phyloP scores from a whole-genome alignment of 2,797 vertebrate species.

The Cetoscarus ocellatus region DNA sequence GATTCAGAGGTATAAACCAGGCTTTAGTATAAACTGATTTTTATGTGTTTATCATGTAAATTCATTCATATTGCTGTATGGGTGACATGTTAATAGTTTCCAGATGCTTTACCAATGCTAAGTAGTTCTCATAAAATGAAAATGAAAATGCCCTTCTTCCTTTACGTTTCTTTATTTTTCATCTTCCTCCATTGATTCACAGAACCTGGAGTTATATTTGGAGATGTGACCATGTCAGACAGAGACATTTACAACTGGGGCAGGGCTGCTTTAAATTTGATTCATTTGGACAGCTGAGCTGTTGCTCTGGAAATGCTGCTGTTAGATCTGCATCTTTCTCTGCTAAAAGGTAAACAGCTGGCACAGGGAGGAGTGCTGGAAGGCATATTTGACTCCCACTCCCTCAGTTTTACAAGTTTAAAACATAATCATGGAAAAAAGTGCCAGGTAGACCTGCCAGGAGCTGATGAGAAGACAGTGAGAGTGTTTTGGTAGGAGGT shows the following conservation, averaged over 20 bases:
- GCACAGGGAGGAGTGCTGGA: slow-evolving; percentile 28
- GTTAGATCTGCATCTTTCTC: slow-evolving; percentile 44
- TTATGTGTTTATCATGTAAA: too few relatives aligned
- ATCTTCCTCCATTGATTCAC: slow-evolving; percentile 67
- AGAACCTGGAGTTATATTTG: slow-evolving; percentile 73
- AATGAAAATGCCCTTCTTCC: slow-evolving; percentile 28
- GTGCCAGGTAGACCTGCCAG: not conserved
- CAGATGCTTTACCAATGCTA: too few relatives aligned
- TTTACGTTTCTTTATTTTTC: slow-evolving; percentile 32
- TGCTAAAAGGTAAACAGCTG: slow-evolving; percentile 61
- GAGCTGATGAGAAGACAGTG: not conserved
- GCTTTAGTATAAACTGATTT: too few relatives aligned
- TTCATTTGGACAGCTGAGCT: slow-evolving; percentile 73
- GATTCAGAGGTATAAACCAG: too few relatives aligned
- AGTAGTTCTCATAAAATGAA: too few relatives aligned
- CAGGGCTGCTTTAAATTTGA: slow-evolving; percentile 63
- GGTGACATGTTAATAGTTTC: too few relatives aligned
- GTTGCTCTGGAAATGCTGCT: slow-evolving; percentile 60
- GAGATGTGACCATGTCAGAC: slow-evolving; percentile 62
- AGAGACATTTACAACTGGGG: slow-evolving; percentile 62
- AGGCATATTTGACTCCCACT: slow-evolving; percentile 5
- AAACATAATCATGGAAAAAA: slow-evolving; percentile 8
- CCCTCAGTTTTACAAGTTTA: not conserved
- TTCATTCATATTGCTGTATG: too few relatives aligned
- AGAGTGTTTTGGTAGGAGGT: slow-evolving; percentile 7